Percentiles rank a stretch among this genome's conserved stretches.
phyloP scores from a whole-genome alignment of 2,797 vertebrate genomes.

The Mionectes olivaceus region DNA sequence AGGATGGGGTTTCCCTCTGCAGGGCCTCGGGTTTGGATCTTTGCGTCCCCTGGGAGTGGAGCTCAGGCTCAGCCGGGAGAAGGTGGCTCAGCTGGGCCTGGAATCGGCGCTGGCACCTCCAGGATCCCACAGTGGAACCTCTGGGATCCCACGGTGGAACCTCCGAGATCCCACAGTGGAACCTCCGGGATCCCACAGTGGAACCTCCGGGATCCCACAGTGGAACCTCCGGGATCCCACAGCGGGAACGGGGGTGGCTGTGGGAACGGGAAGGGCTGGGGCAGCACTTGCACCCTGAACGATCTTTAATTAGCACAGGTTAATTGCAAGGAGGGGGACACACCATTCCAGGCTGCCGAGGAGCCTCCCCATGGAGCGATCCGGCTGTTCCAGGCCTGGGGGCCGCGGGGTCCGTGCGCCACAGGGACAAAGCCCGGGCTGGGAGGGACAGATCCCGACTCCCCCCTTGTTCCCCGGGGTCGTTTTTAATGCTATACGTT shows the following conservation, averaged over 20 bases:
- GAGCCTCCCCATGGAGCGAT: neutral
- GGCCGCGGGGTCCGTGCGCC: accelerated
- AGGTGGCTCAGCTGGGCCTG: neutral
- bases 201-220: too few species aligned
- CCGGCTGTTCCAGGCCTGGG: neutral
- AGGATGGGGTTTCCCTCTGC: neutral
- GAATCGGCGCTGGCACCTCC: neutral
- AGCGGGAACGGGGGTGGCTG: neutral
- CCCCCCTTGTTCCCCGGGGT: constrained; percentile 4
- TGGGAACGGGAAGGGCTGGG: neutral
- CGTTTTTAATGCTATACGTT: constrained; percentile 75
- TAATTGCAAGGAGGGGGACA: neutral
- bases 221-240: neutral
- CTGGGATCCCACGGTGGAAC: too few species aligned
- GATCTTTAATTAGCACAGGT: accelerated
- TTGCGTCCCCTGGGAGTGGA: neutral
- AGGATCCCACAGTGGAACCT: neutral
- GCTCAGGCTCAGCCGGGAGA: neutral
- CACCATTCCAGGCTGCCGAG: neutral
- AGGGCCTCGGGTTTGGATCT: neutral
- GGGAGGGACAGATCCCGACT: constrained; percentile 5
- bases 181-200: too few species aligned
- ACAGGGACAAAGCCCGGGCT: neutral
- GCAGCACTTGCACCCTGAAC: accelerated
- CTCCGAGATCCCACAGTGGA: too few species aligned